Evolutionary conservation across 2,888 invertebrate genomes (phyloP), one percentile per base, ranked within the genome.

Genomic region (Stenotaenia linearis): DNA sequence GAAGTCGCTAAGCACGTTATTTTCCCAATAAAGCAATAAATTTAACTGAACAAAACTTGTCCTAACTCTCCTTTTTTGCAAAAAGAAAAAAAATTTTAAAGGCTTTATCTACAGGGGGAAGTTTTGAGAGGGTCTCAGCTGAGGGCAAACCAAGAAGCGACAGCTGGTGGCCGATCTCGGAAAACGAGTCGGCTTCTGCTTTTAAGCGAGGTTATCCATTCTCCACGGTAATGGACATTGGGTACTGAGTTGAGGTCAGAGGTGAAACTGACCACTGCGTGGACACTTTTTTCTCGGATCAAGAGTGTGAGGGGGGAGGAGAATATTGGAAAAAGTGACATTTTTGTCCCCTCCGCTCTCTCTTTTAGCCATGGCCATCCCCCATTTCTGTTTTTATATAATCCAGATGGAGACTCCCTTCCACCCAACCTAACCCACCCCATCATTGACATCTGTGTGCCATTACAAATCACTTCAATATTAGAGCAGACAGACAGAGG

Each of bases 391-490:
- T 35, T 75, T 32, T 37, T 35, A 75, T 37, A 75, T 75, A 37
- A 75, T 37, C 35, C 75, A 32, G 37, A 75, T 75, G 75, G 37
- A 10, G 75, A 35, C 30, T 32, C 30, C 37, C 21, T 75, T 75
- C 37, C 75, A 30, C 75, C 37, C 75, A 21, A 0, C 40, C 25
- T 28, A 45, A 9, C 28, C 28, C 40, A 77, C 28, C 77, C 77
- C 35, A 77, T 77, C 77, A 77, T 45, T 35, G 40, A 77, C 77
- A 77, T 77, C 77, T 77, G 77, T 40, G 37, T 21, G 45, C 40
- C 77, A 77, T 77, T 77, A 77, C 77, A 77, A 77, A 77, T 77
- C 77, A 40, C 77, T 77, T 77, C 77, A 77, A 77, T 77, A 77
- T 77, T 37, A 45, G 77, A 40, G 77, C 23, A 77, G 77, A 75